phyloP scores from a whole-genome alignment of 2,113 vertebrate genomes.

The Apaloderma vittatum region DNA sequence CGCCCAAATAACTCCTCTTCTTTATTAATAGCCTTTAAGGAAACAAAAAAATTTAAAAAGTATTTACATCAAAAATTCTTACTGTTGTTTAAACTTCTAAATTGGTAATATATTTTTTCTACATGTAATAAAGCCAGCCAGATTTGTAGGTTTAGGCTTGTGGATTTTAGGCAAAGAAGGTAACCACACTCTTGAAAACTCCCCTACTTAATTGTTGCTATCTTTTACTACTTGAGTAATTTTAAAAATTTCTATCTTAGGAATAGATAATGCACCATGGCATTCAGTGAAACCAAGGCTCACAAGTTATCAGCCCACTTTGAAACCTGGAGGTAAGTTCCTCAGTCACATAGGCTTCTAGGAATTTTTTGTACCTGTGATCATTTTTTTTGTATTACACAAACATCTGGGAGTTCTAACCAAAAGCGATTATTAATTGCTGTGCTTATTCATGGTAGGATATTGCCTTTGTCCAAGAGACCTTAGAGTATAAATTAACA shows the following conservation, averaged over 20 bases:
- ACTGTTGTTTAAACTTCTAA: neutral
- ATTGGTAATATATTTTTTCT: neutral
- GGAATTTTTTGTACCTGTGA: neutral
- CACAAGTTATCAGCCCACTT: neutral
- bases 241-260: neutral
- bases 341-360: neutral
- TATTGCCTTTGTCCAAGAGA: neutral
- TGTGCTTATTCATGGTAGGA: neutral
- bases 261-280: neutral
- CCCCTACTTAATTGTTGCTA: neutral
- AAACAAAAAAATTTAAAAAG: neutral
- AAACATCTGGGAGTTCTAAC: neutral
- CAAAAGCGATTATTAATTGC: neutral
- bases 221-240: neutral
- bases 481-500: neutral
- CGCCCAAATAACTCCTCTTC: constrained; percentile 87
- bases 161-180: neutral
- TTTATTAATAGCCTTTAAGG: constrained; percentile 86
- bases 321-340: neutral
- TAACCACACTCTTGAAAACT: neutral
- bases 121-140: neutral
- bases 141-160: neutral
- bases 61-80: neutral
- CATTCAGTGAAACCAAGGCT: neutral
- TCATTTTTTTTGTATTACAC: neutral